These are phyloP conservation scores for Engraulis encrasicolus DNA, from an alignment of 2,113 vertebrate species.

Conservation along the genomic window DNA sequence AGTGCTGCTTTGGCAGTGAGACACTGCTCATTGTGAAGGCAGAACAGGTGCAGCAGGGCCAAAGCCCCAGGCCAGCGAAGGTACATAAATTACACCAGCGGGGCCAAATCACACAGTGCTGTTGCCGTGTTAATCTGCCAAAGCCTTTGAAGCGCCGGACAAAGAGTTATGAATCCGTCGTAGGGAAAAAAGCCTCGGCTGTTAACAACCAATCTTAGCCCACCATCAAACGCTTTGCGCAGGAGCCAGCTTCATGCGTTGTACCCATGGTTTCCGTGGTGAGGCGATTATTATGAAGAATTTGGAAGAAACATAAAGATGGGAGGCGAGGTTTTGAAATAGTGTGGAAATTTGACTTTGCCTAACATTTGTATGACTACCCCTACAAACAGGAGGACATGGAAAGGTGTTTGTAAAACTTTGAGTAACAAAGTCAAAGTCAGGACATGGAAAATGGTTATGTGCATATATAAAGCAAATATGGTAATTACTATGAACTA, in stretches of 20 bases:
- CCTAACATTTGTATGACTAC: neutral
- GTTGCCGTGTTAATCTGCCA: conserved; percentile 72
- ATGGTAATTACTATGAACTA: too few relatives aligned
- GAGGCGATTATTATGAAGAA: conserved; percentile 7
- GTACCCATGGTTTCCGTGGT: neutral
- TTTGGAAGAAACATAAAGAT: conserved; percentile 26
- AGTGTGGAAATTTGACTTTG: conserved; percentile 27
- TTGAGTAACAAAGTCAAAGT: neutral
- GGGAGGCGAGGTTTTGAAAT: conserved; percentile 32
- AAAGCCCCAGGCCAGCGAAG: conserved; percentile 58
- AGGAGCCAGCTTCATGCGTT: conserved; percentile 31
- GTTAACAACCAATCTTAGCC: conserved; percentile 24
- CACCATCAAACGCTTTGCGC: conserved; percentile 44
- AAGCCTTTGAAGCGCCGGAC: conserved; percentile 65
- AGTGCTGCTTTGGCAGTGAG: conserved; percentile 50
- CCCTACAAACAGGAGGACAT: neutral
- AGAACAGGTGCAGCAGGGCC: conserved; percentile 74
- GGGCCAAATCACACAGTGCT: conserved; percentile 58
- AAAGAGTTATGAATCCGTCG: conserved; percentile 63
- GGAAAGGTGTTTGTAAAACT: neutral
- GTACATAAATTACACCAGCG: conserved; percentile 70
- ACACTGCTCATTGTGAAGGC: conserved; percentile 55
- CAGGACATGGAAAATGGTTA: neutral
- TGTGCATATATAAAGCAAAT: too few relatives aligned
- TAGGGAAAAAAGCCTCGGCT: conserved; percentile 38